A percentile compares a stretch with the other conserved stretches of the same genome.
phyloP scores from a whole-genome alignment of 2,888 invertebrate genomes.

The Scaptomyza parva region DNA sequence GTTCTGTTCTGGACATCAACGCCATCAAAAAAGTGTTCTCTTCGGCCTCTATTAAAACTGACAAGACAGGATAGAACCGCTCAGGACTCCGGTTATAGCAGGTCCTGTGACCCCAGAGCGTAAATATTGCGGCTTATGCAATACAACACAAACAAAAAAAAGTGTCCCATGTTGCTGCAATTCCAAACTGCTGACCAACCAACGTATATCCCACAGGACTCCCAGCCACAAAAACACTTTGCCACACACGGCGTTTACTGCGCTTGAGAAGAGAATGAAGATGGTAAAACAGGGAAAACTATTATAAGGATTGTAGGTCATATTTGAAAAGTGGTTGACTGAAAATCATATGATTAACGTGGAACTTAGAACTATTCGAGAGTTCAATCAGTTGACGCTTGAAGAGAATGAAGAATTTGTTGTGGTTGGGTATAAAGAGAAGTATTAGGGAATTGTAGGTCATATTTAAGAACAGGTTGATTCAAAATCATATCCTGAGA shows the following conservation, averaged over 20 bases:
- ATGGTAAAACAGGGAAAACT: no score
- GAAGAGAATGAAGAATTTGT: no score
- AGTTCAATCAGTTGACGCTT: no score
- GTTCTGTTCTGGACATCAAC: constrained; percentile 45
- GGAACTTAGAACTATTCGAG: no score
- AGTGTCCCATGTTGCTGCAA: constrained; percentile 19
- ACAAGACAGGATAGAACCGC: constrained; percentile 26
- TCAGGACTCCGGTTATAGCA: constrained; percentile 22
- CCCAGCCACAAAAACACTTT: constrained; percentile 44
- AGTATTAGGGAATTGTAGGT: constrained; percentile 5
- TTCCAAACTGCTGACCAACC: constrained; percentile 65
- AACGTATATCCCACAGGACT: constrained; percentile 56
- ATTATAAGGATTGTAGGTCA: no score
- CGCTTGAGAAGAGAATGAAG: background rate
- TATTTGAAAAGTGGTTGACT: no score
- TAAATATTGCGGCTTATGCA: constrained; percentile 70
- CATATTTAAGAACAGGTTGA: background rate
- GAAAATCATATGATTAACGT: no score
- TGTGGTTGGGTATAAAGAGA: background rate
- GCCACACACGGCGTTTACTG: constrained; percentile 35
- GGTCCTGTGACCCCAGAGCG: constrained; percentile 45
- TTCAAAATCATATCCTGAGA: no score
- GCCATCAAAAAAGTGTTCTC: constrained; percentile 70
- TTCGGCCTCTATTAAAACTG: constrained; percentile 73
- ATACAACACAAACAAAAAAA: constrained; percentile 17